Base-by-base conservation (phyloP, 64 coral and sea anemone species). In the Dendrophyllia cribrosa region DNA sequence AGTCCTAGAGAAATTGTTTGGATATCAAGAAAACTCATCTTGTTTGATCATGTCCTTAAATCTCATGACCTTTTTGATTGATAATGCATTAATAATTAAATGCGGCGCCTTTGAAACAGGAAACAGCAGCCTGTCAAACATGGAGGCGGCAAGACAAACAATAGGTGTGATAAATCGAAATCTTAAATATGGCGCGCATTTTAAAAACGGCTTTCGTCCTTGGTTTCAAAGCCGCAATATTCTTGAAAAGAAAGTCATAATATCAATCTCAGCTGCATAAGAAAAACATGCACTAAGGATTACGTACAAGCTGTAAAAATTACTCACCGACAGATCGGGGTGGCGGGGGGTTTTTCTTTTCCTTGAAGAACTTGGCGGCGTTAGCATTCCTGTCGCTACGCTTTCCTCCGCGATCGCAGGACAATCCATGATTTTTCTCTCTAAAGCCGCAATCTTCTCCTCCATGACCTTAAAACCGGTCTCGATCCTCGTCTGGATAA, bases 211-310 rank as follows among this genome's bases (percentile, higher is more conserved):
- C 22, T 73, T 12, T 73, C n/a, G n/a, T n/a, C n/a, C n/a, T n/a
- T n/a, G 9, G 70, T 73, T 44, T 4, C 22, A 21, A 73, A 73
- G 70, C 70, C 24, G 70, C 70, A 73, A 73, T 43, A 73, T 73
- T 73, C 12, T 73, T n/a, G n/a, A 5, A 12, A 43, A 44, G 43
- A 21, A 73, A 73, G 70, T 73, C 70, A 73, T 73, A 4, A 73
- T 46, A 73, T 73, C 6, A 73, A 46, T 73, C 70, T 43, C 6
- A 73, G 70, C 70, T 15, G 70, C 25, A 25, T 73, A 44, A 73
- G 70, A 73, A 73, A 73, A n/a, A n/a, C 70, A 73, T 73, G 70
- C 24, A 73, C 70, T 73, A 44, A 73, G 70, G 70, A 73, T 25
- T 4, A 73, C 43, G 43, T 73, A 44, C 43, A 73, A 4, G 70